Evolutionary conservation across 30 jellyfish, hydroid and myxozoan genomes (phyloP), one percentile per base, ranked within the genome.

Genomic region (Nemopilema nomurai): DNA sequence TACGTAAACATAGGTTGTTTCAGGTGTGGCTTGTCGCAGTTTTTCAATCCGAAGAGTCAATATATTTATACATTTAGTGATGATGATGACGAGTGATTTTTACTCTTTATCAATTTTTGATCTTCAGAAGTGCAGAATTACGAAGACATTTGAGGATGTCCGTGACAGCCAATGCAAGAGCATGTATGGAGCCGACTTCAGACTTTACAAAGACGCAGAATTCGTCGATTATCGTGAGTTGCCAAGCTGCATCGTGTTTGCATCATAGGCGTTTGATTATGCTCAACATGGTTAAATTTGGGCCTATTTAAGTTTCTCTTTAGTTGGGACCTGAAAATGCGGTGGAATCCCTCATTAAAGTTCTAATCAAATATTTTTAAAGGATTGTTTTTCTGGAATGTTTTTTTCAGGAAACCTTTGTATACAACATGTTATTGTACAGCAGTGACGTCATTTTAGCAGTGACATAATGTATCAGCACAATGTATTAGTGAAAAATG

Each of bases 141-240:
- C 96, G 4, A 87, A 76, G 66, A 69, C 23, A 16, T 77, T 67
- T 52, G 68, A 50, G 13, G 96, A 87, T 57, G 57, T 87, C 18
- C 90, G 86, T 13, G 63, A 62, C 52, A 90, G 77, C 20, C 96
- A 87, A 49, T 87, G 96, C 51, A 27, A 79, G 31, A 13, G 20
- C 64, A 29, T 87, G 27, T 86, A 79, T 53, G 96, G 96, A 19
- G 62, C 67, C 50, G 83, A 69, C 28, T 87, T 71, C 80, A 28
- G 31, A 0, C 64, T 78, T 49, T 77, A 76, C 67, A 51, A 28
- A 8, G 96, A 87, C 32, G 62, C 85, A 0, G 68, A 62, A 49
- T 83, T 83, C 25, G 29, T 20, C 27, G 66, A 71, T 16, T 18
- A 28, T 20, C 71, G 92, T 83, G 63, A 83, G 92, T 71, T 80